Percentiles rank a stretch among this genome's conserved stretches.
phyloP scores from a whole-genome alignment of 2,797 vertebrate species.

The Taenioides sp. region DNA sequence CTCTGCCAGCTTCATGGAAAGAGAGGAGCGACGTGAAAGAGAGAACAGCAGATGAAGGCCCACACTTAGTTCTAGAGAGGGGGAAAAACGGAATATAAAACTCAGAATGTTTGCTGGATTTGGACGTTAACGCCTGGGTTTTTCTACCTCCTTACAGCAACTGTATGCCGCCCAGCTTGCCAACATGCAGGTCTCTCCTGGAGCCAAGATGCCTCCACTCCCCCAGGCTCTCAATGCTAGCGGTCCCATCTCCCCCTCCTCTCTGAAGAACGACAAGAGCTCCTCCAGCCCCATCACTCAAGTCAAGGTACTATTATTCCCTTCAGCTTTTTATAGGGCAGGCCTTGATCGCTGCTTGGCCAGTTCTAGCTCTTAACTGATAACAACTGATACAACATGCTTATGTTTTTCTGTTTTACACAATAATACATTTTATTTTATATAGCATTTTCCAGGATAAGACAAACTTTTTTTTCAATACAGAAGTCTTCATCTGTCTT shows the following conservation, averaged over 20 bases:
- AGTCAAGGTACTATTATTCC: constrained; percentile 87
- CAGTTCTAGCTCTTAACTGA: constrained; percentile 33
- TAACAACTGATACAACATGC: constrained; percentile 45
- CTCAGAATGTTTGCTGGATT: constrained; percentile 77
- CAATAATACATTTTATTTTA: neutral
- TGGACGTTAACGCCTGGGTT: constrained; percentile 75
- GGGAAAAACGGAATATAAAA: constrained; percentile 74
- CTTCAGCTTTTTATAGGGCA: constrained; percentile 28
- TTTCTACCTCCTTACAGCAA: constrained; percentile 85
- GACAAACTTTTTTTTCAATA: too few species aligned
- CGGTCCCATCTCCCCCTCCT: constrained; percentile 93
- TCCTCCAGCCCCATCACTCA: constrained; percentile 95
- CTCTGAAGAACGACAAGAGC: constrained; percentile 98
- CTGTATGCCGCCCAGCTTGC: constrained; percentile 98
- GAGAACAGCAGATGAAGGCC: constrained; percentile 60
- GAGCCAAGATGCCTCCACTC: constrained; percentile 96
- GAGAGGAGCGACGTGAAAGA: constrained; percentile 69
- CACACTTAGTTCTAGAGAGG: constrained; percentile 62
- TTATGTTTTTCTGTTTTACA: constrained; percentile 55
- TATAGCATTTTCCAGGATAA: too few species aligned
- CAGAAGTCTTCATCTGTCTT: neutral
- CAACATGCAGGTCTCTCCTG: constrained; percentile 99
- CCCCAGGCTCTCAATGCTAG: constrained; percentile 90
- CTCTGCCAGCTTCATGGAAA: constrained; percentile 78
- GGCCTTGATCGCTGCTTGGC: constrained; percentile 63